These are phyloP conservation scores for Paramuricea clavata DNA, from an alignment of 92 coral and sea anemone genomes.

Conservation along the genomic window DNA sequence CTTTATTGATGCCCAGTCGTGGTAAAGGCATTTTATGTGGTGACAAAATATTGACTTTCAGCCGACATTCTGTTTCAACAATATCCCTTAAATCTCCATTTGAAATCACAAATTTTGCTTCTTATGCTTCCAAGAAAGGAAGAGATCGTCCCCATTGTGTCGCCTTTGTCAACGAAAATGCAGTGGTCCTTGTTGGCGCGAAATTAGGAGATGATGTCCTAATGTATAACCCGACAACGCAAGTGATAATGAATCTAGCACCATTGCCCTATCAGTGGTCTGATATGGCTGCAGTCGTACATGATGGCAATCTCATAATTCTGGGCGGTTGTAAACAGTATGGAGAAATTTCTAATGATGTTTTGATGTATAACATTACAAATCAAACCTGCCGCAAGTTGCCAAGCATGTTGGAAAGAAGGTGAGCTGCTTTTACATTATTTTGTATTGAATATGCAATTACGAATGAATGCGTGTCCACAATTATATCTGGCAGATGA, in stretches of 20 bases:
- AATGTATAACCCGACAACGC: not conserved
- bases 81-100: not conserved
- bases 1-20: not conserved
- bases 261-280: not conserved
- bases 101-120: not conserved
- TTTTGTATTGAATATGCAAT: too few relatives aligned
- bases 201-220: not conserved
- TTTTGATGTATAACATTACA: conserved; percentile 61
- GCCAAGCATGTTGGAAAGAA: conserved; percentile 83
- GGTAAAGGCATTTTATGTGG: conserved; percentile 1
- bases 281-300: conserved; percentile 28
- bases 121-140: not conserved
- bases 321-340: not conserved
- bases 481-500: too few relatives aligned
- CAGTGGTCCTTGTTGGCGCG: not conserved
- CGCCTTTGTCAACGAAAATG: not conserved
- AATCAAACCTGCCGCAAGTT: conserved; percentile 75
- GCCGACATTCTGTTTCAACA: not conserved
- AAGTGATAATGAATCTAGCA: not conserved
- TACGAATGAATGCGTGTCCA: too few relatives aligned
- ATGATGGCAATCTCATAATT: conserved; percentile 14
- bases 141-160: not conserved
- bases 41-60: not conserved
- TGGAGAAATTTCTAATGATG: not conserved
- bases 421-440: not conserved